phyloP scores from a whole-genome alignment of 2,888 invertebrate genomes.

The Cremastinae sp. region DNA sequence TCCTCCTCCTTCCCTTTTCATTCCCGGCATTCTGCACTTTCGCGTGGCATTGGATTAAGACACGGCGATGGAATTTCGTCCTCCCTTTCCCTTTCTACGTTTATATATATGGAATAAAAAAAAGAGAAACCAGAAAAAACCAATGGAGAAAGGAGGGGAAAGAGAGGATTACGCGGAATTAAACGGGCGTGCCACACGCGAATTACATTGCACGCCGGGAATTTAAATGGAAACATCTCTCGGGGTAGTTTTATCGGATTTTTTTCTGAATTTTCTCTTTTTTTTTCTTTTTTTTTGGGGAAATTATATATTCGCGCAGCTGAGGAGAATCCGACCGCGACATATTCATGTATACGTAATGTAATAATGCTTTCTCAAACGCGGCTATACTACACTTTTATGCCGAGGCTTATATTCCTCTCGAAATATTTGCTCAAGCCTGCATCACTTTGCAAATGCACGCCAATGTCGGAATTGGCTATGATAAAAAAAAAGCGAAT shows the following conservation, averaged over 20 bases:
- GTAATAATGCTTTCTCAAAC: constrained; percentile 54
- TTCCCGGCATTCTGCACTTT: constrained; percentile 44
- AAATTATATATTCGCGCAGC: too few species aligned
- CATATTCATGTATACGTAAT: constrained; percentile 59
- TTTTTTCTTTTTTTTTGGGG: constrained; percentile 37
- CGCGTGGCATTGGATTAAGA: constrained; percentile 49
- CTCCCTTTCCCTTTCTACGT: constrained; percentile 8
- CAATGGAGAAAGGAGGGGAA: constrained; percentile 46
- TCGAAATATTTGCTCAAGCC: too few species aligned
- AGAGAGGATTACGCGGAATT: constrained; percentile 64
- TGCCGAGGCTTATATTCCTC: neutral
- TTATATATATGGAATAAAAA: neutral
- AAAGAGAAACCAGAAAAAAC: constrained; percentile 24
- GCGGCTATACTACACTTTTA: constrained; percentile 30
- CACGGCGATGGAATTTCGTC: constrained; percentile 48
- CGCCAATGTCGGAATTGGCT: too few species aligned
- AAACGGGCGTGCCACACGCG: constrained; percentile 59
- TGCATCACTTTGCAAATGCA: too few species aligned
- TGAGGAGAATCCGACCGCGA: constrained; percentile 37
- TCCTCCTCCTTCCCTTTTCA: constrained; percentile 38
- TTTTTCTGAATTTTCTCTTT: constrained; percentile 61
- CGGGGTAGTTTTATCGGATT: constrained; percentile 59
- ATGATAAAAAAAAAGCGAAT: too few species aligned
- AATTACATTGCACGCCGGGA: constrained; percentile 54
- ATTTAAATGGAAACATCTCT: constrained; percentile 63